Evolutionary conservation across 2,797 vertebrate species (phyloP), one percentile per base, ranked within the genome.

Genomic region (Aldrovandia affinis): DNA sequence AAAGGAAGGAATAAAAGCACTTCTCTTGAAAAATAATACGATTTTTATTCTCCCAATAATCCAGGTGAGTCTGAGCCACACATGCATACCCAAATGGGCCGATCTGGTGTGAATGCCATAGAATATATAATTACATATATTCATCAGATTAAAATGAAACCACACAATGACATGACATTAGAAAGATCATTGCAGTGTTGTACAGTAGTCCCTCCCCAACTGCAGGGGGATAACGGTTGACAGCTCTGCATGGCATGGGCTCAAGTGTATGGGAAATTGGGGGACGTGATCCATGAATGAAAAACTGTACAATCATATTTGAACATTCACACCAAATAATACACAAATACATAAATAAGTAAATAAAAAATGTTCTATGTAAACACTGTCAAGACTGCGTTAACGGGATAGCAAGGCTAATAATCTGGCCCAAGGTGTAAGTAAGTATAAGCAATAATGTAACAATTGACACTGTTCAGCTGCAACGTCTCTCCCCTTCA

Each of bases 1-100:
- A 90, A 89, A 89, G 86, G 75, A 86, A 88, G 88, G 90, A 79
- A 81, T 85, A 83, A 73, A 89, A 87, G 88, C 68, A 78, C 78
- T 83, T 80, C 30, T 52, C n/a, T n/a, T n/a, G n/a, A n/a, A n/a
- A n/a, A n/a, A n/a, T n/a, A n/a, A n/a, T n/a, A n/a, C n/a, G n/a
- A n/a, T n/a, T n/a, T n/a, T n/a, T n/a, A n/a, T n/a, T n/a, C 84
- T 78, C 7, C 9, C 82, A 80, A 78, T 85, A 83, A 78, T 89
- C 77, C 84, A 52, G 61, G 86, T 81, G 80, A 89, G 81, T 90
- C 87, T 52, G 33, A 70, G 15, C 30, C 47, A 55, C 28, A 80
- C 15, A 44, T 36, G 25, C 36, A 44, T 44, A 36, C n/a, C 44
- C 65, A 18, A 39, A n/a, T 18, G 7, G 9, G n/a, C 8, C 47